These are phyloP conservation scores for Theretra japonica DNA, from an alignment of 2,888 invertebrate species.

Conservation along the genomic window DNA sequence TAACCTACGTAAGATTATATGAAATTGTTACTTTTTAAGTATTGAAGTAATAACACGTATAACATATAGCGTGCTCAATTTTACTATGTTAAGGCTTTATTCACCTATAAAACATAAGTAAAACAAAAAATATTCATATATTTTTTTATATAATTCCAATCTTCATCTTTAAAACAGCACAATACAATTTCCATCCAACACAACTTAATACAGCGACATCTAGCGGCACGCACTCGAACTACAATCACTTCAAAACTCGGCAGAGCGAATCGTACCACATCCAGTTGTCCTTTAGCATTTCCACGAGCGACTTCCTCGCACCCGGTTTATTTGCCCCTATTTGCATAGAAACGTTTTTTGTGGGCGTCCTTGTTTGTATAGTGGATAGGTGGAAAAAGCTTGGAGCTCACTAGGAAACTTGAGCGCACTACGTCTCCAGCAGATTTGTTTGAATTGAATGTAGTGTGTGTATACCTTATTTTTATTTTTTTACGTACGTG, in stretches of 20 bases:
- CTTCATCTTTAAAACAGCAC: no score
- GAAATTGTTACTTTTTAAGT: no score
- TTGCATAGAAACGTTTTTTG: slow-evolving; percentile 85
- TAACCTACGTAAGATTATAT: no score
- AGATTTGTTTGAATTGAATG: slow-evolving; percentile 77
- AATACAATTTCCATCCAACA: no score
- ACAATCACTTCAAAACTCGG: neutral
- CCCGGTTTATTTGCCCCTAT: slow-evolving; percentile 82
- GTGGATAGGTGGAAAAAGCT: slow-evolving; percentile 80
- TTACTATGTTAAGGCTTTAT: neutral
- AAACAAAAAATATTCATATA: no score
- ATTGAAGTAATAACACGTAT: no score
- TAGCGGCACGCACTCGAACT: slow-evolving; percentile 28
- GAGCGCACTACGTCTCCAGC: slow-evolving; percentile 61
- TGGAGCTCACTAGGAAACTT: slow-evolving; percentile 62
- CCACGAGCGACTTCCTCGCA: slow-evolving; percentile 62
- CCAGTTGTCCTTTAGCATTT: slow-evolving; percentile 41
- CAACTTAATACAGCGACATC: neutral
- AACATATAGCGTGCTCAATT: neutral
- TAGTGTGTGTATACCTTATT: slow-evolving; percentile 45
- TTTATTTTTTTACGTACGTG: slow-evolving; percentile 25
- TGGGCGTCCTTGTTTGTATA: slow-evolving; percentile 82
- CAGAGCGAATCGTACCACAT: slow-evolving; percentile 20
- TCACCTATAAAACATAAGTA: neutral
- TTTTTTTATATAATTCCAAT: no score